These are phyloP conservation scores for Bellardia bayeri DNA, from an alignment of 2,888 invertebrate species.

Conservation along the genomic window DNA sequence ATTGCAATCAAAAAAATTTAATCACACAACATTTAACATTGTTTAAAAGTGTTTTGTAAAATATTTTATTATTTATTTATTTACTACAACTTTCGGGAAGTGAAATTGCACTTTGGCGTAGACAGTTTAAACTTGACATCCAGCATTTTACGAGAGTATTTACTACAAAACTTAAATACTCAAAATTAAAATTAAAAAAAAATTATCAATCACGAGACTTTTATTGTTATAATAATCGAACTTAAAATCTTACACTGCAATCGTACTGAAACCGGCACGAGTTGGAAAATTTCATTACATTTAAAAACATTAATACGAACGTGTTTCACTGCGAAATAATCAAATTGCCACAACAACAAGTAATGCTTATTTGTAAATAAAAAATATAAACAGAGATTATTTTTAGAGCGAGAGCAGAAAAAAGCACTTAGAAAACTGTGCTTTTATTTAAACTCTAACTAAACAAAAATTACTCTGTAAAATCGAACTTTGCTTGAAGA, in stretches of 20 bases:
- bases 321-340: constrained; percentile 53
- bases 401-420: constrained; percentile 4
- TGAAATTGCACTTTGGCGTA: constrained; percentile 61
- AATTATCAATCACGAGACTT: constrained; percentile 67
- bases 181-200: constrained; percentile 3
- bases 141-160: neutral
- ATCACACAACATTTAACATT: constrained; percentile 34
- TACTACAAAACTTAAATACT: constrained; percentile 1
- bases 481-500: constrained; percentile 41
- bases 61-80: constrained; percentile 8
- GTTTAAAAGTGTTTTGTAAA: constrained; percentile 24
- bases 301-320: constrained; percentile 33
- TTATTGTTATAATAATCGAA: constrained; percentile 46
- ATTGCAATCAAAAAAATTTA: constrained; percentile 47
- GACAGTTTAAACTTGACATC: constrained; percentile 46
- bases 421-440: constrained; percentile 11
- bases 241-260: constrained; percentile 19
- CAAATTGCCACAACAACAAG: constrained; percentile 24
- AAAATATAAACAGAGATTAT: constrained; percentile 57
- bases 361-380: constrained; percentile 44
- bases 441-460: no score
- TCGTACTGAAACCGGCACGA: constrained; percentile 40
- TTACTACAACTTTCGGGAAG: constrained; percentile 58
- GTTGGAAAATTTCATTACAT: constrained; percentile 40
- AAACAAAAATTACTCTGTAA: neutral